phyloP scores from a whole-genome alignment of 2,888 invertebrate species.

The Pyrgus malvae region DNA sequence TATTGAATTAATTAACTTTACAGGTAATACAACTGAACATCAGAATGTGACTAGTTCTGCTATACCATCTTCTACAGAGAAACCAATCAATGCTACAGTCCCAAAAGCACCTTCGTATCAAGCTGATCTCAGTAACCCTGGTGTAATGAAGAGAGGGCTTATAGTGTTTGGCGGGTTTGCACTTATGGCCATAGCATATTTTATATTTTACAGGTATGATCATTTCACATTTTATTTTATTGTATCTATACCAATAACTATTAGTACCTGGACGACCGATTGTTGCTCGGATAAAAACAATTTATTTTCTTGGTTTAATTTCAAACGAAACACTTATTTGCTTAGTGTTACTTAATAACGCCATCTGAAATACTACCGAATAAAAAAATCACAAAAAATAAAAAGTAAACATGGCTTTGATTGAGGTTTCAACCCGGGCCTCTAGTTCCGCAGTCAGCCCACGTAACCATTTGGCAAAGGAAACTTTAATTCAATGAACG shows the following conservation, averaged over 20 bases:
- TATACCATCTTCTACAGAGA: not conserved
- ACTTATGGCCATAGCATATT: conserved; percentile 67
- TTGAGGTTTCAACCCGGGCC: too few relatives aligned
- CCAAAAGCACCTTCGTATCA: conserved; percentile 36
- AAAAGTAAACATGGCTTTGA: too few relatives aligned
- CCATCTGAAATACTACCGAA: too few relatives aligned
- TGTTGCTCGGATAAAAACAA: too few relatives aligned
- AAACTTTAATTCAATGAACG: too few relatives aligned
- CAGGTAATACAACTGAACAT: conserved; percentile 1
- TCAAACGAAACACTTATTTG: too few relatives aligned
- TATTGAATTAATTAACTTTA: conserved; percentile 6
- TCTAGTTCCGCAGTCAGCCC: too few relatives aligned
- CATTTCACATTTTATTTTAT: not conserved
- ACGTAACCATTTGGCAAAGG: too few relatives aligned
- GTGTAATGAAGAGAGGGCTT: conserved; percentile 66
- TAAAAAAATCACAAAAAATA: too few relatives aligned
- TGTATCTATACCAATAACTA: not conserved
- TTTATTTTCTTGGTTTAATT: too few relatives aligned
- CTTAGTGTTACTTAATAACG: too few relatives aligned
- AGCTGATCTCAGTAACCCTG: conserved; percentile 60
- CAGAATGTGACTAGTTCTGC: conserved; percentile 2
- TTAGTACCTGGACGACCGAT: too few relatives aligned
- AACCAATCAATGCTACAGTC: conserved; percentile 3
- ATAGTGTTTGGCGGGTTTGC: conserved; percentile 77
- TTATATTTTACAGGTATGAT: conserved; percentile 70